Percentiles rank a stretch among this genome's conserved stretches.
These are phyloP conservation scores for Holothuria leucospilota DNA, from an alignment of 53 echinoderm and acorn worm species.

Conservation along the genomic window DNA sequence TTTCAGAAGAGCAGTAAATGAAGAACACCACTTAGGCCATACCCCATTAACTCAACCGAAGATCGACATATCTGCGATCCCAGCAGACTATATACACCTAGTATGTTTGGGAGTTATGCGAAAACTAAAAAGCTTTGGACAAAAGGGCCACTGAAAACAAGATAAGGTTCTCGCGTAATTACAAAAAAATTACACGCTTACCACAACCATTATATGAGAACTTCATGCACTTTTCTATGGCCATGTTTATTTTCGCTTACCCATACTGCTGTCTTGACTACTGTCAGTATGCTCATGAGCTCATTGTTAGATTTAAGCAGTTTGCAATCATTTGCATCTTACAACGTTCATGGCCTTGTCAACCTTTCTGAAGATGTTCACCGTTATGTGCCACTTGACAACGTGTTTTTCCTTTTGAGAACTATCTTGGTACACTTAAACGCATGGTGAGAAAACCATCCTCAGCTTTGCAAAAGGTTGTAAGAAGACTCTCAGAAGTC, in stretches of 20 bases:
- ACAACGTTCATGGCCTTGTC: conserved; percentile 52
- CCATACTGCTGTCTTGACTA: conserved; percentile 28
- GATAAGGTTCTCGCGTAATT: background rate
- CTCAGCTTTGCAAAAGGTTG: conserved; percentile 20
- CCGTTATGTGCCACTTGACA: conserved; percentile 49
- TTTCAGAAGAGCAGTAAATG: conserved; percentile 33
- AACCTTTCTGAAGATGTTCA: conserved; percentile 49
- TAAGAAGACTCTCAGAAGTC: conserved; percentile 13
- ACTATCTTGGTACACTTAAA: conserved; percentile 37
- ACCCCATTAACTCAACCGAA: conserved; percentile 57
- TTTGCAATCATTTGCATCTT: conserved; percentile 57
- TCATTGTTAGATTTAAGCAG: conserved; percentile 59
- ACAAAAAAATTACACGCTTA: conserved; percentile 7
- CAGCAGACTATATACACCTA: conserved; percentile 47
- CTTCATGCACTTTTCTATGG: conserved; percentile 59
- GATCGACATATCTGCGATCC: background rate
- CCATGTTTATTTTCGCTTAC: conserved; percentile 57
- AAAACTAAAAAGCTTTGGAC: conserved; percentile 61
- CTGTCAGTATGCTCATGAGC: conserved; percentile 60
- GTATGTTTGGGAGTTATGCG: conserved; percentile 62
- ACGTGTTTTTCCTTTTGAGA: conserved; percentile 56
- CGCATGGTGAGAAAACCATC: conserved; percentile 47
- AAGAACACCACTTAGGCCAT: conserved; percentile 54
- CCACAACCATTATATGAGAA: conserved; percentile 42
- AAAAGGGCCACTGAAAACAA: conserved; percentile 56